phyloP scores from a whole-genome alignment of 2,888 invertebrate species.

The Drosophila anomelani region DNA sequence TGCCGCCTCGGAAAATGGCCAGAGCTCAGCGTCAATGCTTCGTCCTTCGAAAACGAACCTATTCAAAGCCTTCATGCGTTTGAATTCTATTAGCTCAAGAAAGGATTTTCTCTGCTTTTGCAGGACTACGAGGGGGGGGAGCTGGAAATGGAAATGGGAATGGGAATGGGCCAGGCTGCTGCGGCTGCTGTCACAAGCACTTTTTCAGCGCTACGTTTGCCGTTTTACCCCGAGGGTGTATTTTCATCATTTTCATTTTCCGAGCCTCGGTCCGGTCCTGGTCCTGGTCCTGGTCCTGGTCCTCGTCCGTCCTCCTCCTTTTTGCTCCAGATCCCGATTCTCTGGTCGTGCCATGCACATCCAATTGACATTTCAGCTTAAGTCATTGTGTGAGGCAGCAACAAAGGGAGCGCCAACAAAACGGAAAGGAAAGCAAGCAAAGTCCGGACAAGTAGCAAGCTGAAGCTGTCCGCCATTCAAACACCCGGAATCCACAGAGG shows the following conservation, averaged over 20 bases:
- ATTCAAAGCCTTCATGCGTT: constrained; percentile 77
- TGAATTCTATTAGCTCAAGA: constrained; percentile 76
- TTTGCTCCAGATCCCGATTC: constrained; percentile 25
- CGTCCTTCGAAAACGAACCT: constrained; percentile 73
- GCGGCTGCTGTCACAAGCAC: constrained; percentile 75
- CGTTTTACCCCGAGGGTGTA: constrained; percentile 74
- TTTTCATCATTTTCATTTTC: constrained; percentile 72
- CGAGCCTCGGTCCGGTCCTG: constrained; percentile 23
- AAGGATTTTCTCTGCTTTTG: constrained; percentile 68
- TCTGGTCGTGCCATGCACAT: constrained; percentile 63
- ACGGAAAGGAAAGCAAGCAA: constrained; percentile 54
- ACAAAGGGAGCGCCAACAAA: constrained; percentile 53
- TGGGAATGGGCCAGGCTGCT: constrained; percentile 16
- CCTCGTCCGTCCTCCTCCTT: constrained; percentile 6
- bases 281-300: background rate
- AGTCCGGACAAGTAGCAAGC: constrained; percentile 58
- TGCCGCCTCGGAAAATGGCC: constrained; percentile 50
- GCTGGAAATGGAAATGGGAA: constrained; percentile 6
- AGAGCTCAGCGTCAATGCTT: constrained; percentile 58
- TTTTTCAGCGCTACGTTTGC: constrained; percentile 60
- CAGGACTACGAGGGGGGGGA: background rate
- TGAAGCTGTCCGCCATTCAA: constrained; percentile 70
- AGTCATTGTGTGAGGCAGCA: constrained; percentile 73
- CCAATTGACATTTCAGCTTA: constrained; percentile 80
- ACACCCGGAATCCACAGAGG: constrained; percentile 43